phyloP scores from a whole-genome alignment of 2,888 invertebrate genomes.

The Rotaria magnacalcarata region DNA sequence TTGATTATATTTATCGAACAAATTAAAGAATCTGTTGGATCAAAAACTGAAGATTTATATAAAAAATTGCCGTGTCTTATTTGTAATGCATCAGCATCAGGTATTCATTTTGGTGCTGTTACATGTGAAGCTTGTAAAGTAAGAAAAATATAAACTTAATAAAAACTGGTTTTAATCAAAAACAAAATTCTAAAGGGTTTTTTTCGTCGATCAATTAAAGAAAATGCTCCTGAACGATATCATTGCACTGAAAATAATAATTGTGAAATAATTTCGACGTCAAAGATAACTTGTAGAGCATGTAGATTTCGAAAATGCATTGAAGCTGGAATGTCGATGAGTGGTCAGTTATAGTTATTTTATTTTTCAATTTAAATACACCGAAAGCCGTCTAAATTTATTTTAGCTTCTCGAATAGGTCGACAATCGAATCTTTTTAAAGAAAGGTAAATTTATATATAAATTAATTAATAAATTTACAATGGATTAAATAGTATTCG shows the following conservation, averaged over 20 bases:
- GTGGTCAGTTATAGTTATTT: not conserved
- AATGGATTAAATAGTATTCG: not conserved
- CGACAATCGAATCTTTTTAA: conserved; percentile 31
- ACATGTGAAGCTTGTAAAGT: conserved; percentile 32
- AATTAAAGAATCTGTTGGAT: not conserved
- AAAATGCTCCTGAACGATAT: conserved; percentile 28
- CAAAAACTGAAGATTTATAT: conserved; percentile 33
- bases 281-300: conserved; percentile 9
- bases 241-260: conserved; percentile 7
- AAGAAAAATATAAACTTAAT: not conserved
- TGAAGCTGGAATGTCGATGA: conserved; percentile 17
- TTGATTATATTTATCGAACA: too few species aligned
- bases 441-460: not conserved
- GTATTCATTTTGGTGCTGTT: not conserved
- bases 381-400: not conserved
- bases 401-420: conserved; percentile 7
- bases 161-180: too few species aligned
- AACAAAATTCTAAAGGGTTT: not conserved
- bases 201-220: conserved; percentile 34
- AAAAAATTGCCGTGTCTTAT: conserved; percentile 11
- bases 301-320: conserved; percentile 34
- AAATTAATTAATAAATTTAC: not conserved
- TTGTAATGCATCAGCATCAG: not conserved
- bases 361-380: too few species aligned
- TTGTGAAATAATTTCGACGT: not conserved